Evolutionary conservation across 1,140 invertebrate genomes (phyloP).

Genomic region (Drosophila insularis): DNA sequence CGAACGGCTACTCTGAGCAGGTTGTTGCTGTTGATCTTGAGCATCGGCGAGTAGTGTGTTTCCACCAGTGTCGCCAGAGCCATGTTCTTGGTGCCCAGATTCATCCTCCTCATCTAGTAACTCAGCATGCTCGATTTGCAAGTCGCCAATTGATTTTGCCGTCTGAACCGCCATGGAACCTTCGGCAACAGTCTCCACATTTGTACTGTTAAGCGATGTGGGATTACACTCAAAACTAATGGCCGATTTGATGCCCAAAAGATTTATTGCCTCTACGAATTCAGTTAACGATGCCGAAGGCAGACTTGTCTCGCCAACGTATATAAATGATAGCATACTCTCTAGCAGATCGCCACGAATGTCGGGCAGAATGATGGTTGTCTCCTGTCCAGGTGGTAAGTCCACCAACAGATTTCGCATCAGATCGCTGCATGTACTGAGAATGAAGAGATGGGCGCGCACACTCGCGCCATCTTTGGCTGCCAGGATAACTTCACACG

Average conservation of each 20-base stretch:
- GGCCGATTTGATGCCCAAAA: slow-evolving; percentile 75
- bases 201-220: slow-evolving; percentile 32
- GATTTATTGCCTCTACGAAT: slow-evolving; percentile 76
- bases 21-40: slow-evolving; percentile 27
- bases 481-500: slow-evolving; percentile 72
- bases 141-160: slow-evolving; percentile 59
- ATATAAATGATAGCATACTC: slow-evolving; percentile 75
- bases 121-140: slow-evolving; percentile 66
- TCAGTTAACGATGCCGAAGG: slow-evolving; percentile 67
- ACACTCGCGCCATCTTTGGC: slow-evolving; percentile 70
- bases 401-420: slow-evolving; percentile 70
- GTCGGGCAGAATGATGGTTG: slow-evolving; percentile 74
- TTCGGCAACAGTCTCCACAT: slow-evolving; percentile 2
- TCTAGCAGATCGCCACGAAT: slow-evolving; percentile 70
- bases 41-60: slow-evolving; percentile 35
- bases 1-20: slow-evolving; percentile 44
- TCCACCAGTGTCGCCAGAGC: slow-evolving; percentile 18
- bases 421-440: slow-evolving; percentile 76
- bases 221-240: slow-evolving; percentile 79
- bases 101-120: slow-evolving; percentile 67
- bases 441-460: slow-evolving; percentile 73
- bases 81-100: slow-evolving; percentile 2
- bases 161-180: slow-evolving; percentile 45
- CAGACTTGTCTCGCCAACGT: slow-evolving; percentile 72
- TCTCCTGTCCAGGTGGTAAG: slow-evolving; percentile 67